A percentile compares a stretch with the other conserved stretches of the same genome.
Conservation (phyloP, 2,113 vertebrate genomes). For the Xenus cinereus region DNA sequence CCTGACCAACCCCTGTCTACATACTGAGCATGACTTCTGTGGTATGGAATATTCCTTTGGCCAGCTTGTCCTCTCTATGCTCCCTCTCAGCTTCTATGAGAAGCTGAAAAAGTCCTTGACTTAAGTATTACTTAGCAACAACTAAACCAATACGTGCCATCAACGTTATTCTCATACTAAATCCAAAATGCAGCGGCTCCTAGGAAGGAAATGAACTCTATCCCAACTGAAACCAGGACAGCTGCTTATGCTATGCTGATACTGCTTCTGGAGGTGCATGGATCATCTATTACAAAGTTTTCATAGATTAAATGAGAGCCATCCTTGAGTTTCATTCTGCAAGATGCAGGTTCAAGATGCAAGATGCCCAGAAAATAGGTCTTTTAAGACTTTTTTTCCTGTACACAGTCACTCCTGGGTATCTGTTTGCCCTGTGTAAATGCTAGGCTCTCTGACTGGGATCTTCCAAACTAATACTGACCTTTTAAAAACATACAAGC, state of each 20-base stretch:
- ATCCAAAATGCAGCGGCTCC: neutral
- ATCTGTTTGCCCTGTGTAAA: neutral
- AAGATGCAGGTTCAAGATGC: neutral
- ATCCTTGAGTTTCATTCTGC: neutral
- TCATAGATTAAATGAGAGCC: neutral
- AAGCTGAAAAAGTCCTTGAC: neutral
- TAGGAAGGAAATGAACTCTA: neutral
- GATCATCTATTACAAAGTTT: neutral
- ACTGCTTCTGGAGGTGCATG: neutral
- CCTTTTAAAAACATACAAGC: neutral
- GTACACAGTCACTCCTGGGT: fast-evolving
- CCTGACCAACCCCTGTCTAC: neutral
- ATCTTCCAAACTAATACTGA: neutral
- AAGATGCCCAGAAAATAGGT: neutral
- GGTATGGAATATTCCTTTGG: neutral
- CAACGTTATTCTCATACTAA: neutral
- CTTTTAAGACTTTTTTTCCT: neutral
- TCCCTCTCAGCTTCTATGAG: neutral
- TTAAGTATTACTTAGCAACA: neutral
- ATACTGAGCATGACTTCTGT: neutral
- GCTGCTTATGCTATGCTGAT: neutral
- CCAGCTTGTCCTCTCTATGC: neutral
- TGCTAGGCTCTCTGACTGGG: neutral
- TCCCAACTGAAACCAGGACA: neutral
- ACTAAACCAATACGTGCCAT: neutral